phyloP scores from a whole-genome alignment of 1,140 invertebrate genomes.

The Anoplolepis gracilipes region DNA sequence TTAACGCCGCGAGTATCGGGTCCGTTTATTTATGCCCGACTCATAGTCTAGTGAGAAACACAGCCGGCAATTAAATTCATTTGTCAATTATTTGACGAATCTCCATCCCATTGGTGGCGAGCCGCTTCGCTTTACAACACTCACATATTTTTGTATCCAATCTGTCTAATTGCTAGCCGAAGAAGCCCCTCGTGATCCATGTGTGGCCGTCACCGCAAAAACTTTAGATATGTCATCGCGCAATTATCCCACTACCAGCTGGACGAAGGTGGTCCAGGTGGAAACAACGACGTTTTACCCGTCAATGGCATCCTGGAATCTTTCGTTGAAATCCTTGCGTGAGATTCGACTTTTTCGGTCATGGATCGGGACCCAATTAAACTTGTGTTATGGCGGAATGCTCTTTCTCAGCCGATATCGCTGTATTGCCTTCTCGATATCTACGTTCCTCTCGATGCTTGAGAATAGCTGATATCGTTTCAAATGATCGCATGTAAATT shows the following conservation, averaged over 20 bases:
- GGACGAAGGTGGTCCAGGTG: conserved; percentile 47
- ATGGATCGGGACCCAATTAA: conserved; percentile 21
- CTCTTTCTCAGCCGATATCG: conserved; percentile 42
- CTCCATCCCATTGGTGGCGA: conserved; percentile 41
- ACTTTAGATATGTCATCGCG: conserved; percentile 65
- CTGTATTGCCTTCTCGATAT: conserved; percentile 21
- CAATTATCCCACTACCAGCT: conserved; percentile 58
- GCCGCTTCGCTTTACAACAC: conserved; percentile 77
- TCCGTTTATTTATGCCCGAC: conserved; percentile 16
- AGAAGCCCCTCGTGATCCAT: conserved; percentile 16
- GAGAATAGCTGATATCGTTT: conserved; percentile 7
- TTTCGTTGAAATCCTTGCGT: not conserved
- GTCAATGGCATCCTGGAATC: conserved; percentile 12
- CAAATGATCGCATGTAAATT: conserved; percentile 18
- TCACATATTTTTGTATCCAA: conserved; percentile 69
- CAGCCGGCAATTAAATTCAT: conserved; percentile 79
- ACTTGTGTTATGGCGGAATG: conserved; percentile 53
- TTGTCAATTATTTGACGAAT: conserved; percentile 80
- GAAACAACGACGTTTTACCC: conserved; percentile 50
- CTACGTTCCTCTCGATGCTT: not conserved
- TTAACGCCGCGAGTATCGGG: conserved; percentile 61
- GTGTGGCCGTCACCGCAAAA: conserved; percentile 68
- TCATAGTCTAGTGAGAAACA: conserved; percentile 55
- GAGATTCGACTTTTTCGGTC: not conserved
- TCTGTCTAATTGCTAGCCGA: conserved; percentile 70